Conservation (phyloP, 2,888 invertebrate species). For the Hydrotaea cyrtoneurina region DNA sequence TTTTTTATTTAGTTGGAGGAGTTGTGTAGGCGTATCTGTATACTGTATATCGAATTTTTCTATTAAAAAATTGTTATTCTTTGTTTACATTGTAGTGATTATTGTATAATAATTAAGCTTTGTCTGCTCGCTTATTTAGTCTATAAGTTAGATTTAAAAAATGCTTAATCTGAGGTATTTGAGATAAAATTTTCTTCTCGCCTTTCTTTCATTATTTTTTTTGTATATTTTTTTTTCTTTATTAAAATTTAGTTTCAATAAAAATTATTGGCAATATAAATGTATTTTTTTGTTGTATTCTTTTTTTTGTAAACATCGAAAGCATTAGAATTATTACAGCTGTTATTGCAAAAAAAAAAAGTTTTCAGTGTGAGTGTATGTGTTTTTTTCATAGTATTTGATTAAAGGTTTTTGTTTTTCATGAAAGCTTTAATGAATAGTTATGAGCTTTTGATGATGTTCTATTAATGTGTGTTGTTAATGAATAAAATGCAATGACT, state of each 20-base stretch:
- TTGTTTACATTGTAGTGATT: slow-evolving; percentile 41
- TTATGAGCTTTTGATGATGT: slow-evolving; percentile 21
- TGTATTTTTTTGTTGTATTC: slow-evolving; percentile 11
- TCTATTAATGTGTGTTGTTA: slow-evolving; percentile 4
- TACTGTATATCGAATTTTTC: slow-evolving; percentile 37
- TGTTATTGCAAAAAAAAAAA: not conserved
- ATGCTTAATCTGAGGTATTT: slow-evolving; percentile 67
- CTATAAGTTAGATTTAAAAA: slow-evolving; percentile 55
- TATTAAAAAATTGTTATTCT: slow-evolving; percentile 11
- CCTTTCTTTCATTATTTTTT: slow-evolving; percentile 6
- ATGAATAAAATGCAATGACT: slow-evolving; percentile 46
- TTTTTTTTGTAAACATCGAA: slow-evolving; percentile 59
- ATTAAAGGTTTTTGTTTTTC: slow-evolving; percentile 1
- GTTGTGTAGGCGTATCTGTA: too few relatives aligned
- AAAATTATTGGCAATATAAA: slow-evolving; percentile 17
- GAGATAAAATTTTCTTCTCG: slow-evolving; percentile 55
- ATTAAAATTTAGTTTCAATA: not conserved
- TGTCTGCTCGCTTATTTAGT: slow-evolving; percentile 49
- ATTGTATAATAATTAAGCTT: slow-evolving; percentile 63
- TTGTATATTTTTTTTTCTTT: slow-evolving; percentile 54
- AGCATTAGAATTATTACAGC: slow-evolving; percentile 59
- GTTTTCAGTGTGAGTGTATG: too few relatives aligned
- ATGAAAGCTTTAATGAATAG: not conserved
- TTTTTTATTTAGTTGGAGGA: not conserved
- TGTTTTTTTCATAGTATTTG: too few relatives aligned